Evolutionary conservation across 2,888 invertebrate genomes (phyloP).

Genomic region (Eugnorisma glareosa): DNA sequence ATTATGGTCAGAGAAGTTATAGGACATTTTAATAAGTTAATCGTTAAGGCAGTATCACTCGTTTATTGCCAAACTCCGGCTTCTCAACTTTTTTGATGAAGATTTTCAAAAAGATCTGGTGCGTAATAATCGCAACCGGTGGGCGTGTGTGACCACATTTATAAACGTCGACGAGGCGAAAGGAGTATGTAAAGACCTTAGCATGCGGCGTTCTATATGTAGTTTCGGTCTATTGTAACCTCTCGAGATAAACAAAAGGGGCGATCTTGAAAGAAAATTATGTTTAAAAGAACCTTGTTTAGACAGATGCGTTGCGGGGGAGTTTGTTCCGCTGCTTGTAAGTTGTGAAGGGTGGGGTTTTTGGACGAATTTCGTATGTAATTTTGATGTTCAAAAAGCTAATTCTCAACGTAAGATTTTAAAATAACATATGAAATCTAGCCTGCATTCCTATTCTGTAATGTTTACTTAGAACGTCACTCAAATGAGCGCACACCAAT

Average conservation of each 20-base stretch:
- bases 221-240: neutral
- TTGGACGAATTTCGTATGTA: neutral
- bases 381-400: neutral
- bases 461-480: neutral
- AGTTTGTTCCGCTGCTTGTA: no score
- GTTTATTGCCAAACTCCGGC: neutral
- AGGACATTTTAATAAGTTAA: neutral
- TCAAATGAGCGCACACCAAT: slow-evolving; percentile 1
- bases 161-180: neutral
- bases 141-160: neutral
- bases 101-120: neutral
- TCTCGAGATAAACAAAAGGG: neutral
- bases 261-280: neutral
- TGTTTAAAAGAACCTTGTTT: neutral
- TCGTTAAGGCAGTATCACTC: neutral
- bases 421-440: no score
- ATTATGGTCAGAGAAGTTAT: neutral
- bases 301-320: no score
- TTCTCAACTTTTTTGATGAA: neutral
- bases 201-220: neutral
- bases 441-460: neutral
- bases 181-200: neutral
- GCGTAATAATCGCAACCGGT: neutral
- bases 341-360: neutral
- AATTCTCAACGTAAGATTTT: neutral